Conservation (phyloP, 2,888 invertebrate genomes). For the Strigamia crassipes region DNA sequence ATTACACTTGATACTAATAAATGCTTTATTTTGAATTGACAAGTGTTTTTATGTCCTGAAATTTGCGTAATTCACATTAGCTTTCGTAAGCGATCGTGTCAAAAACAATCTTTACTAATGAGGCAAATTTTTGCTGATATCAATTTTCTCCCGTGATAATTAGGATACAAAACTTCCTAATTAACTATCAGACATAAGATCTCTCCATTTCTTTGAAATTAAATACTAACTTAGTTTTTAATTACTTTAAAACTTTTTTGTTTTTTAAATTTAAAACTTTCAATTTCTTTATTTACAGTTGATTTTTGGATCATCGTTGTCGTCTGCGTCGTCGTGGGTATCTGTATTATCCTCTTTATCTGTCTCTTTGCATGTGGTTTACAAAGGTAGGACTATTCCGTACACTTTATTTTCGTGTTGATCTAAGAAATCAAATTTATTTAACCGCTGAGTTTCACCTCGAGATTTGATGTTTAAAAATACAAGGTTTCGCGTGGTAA, state of each 20-base stretch:
- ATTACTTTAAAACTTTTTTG: neutral
- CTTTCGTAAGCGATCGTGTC: no score
- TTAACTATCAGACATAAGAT: neutral
- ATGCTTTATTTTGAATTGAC: neutral
- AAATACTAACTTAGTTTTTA: neutral
- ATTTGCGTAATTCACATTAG: neutral
- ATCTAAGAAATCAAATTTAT: neutral
- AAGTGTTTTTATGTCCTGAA: neutral
- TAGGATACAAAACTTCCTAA: neutral
- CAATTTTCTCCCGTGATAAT: neutral
- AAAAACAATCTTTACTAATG: neutral
- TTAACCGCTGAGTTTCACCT: no score
- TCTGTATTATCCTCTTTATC: neutral
- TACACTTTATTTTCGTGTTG: neutral
- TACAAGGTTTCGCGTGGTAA: no score
- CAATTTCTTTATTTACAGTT: constrained; percentile 14
- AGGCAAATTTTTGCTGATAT: neutral
- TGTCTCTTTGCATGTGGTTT: neutral
- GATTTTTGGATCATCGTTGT: neutral
- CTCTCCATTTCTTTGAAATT: neutral
- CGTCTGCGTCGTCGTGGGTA: neutral
- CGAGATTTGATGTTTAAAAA: no score
- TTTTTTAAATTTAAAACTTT: neutral
- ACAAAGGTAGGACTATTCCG: neutral
- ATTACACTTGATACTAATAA: neutral